Conservation (phyloP, 2,797 vertebrate species). For the Alca torda region DNA sequence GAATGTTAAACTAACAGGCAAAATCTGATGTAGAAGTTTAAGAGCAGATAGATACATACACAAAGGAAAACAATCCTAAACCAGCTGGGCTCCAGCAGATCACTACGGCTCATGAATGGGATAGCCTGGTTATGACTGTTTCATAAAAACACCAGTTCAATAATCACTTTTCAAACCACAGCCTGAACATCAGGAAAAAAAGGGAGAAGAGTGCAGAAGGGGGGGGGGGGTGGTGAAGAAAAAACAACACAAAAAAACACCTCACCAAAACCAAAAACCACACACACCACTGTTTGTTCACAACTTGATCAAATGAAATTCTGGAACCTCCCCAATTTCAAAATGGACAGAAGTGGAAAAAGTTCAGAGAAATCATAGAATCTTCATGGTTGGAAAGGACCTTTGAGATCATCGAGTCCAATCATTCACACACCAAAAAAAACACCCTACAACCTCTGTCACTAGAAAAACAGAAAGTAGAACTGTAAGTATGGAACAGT, state of each 20-base stretch:
- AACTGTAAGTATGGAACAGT: not conserved
- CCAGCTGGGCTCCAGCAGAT: not conserved
- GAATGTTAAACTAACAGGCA: not conserved
- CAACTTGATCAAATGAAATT: not conserved
- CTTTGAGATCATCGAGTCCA: too few species aligned
- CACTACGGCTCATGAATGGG: not conserved
- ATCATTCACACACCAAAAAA: too few species aligned
- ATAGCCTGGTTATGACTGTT: not conserved
- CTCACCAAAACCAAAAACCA: too few species aligned
- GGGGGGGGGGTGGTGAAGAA: not conserved
- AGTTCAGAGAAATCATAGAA: not conserved
- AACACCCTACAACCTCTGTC: too few species aligned
- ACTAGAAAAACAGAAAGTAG: not conserved
- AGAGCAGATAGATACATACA: not conserved
- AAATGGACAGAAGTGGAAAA: not conserved
- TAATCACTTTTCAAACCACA: not conserved
- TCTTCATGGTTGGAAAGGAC: too few species aligned
- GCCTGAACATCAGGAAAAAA: not conserved
- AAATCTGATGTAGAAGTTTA: not conserved
- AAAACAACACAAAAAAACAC: too few species aligned
- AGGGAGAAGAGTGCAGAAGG: not conserved
- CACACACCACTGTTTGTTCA: not conserved
- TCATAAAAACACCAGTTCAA: not conserved
- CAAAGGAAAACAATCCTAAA: not conserved
- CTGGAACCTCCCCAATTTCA: not conserved